Conservation (phyloP, 2,113 vertebrate species). For the Apus apus region DNA sequence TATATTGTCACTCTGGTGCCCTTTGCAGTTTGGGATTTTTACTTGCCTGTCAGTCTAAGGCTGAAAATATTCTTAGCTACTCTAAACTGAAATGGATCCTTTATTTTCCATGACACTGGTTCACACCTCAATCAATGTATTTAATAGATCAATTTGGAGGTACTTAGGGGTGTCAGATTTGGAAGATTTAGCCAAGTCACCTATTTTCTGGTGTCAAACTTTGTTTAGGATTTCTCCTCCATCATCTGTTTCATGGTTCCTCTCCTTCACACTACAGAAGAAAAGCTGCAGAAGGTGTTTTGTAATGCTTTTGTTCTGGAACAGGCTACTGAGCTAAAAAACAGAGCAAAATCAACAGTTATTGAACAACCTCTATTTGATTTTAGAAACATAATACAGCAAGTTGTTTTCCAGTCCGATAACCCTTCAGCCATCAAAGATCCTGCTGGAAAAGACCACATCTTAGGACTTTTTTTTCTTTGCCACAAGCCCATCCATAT, state of each 20-base stretch:
- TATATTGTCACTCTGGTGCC: neutral
- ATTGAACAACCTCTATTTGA: neutral
- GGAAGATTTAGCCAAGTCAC: neutral
- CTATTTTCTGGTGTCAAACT: neutral
- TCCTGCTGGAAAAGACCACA: neutral
- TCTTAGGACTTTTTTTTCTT: neutral
- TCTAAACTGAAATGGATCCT: neutral
- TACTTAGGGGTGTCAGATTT: neutral
- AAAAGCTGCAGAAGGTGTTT: neutral
- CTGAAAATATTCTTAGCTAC: neutral
- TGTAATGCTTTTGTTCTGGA: neutral
- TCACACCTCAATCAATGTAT: neutral
- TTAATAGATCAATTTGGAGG: neutral
- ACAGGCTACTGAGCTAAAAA: neutral
- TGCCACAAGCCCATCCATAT: neutral
- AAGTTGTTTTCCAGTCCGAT: neutral
- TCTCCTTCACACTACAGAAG: neutral
- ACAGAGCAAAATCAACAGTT: neutral
- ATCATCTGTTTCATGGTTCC: neutral
- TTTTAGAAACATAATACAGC: neutral
- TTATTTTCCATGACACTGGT: neutral
- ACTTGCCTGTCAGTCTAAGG: neutral
- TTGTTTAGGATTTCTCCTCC: neutral
- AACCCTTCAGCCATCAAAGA: neutral
- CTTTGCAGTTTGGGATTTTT: neutral